A percentile compares a stretch with the other conserved stretches of the same genome.
These are phyloP conservation scores for Darevskia mixta DNA, from an alignment of 2,797 vertebrate species.

Conservation along the genomic window DNA sequence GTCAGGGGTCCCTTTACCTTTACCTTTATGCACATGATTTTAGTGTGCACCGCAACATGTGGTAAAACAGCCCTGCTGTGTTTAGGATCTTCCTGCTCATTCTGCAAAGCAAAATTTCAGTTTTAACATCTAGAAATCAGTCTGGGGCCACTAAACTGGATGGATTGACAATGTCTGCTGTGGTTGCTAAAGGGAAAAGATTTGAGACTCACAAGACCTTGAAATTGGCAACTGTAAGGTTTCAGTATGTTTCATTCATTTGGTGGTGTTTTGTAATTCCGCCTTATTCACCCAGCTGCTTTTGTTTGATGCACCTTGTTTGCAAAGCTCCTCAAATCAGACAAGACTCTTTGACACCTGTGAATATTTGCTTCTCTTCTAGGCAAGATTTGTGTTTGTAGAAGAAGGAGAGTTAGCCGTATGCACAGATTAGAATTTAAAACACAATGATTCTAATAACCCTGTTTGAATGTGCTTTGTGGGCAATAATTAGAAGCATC, in stretches of 20 bases:
- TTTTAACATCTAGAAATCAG: background rate
- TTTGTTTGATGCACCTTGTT: background rate
- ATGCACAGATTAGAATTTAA: background rate
- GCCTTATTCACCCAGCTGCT: background rate
- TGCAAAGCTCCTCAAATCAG: background rate
- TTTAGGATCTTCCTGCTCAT: too few relatives aligned
- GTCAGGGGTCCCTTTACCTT: too few relatives aligned
- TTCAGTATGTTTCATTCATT: background rate
- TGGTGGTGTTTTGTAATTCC: background rate
- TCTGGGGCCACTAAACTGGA: background rate
- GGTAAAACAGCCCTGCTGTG: too few relatives aligned
- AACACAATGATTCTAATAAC: too few relatives aligned
- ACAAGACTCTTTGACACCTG: background rate
- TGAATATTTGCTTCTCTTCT: background rate
- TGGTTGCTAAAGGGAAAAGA: too few relatives aligned
- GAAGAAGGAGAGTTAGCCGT: background rate
- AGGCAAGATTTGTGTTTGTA: background rate
- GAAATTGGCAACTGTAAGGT: background rate
- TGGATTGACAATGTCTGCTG: background rate
- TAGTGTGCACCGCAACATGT: too few relatives aligned
- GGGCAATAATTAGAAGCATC: background rate
- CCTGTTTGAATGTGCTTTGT: background rate
- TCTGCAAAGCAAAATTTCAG: background rate
- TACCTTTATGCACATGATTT: too few relatives aligned
- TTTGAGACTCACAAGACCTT: too few relatives aligned